These are phyloP conservation scores for Littorina saxatilis DNA, from an alignment of 1,140 invertebrate genomes.

Conservation along the genomic window DNA sequence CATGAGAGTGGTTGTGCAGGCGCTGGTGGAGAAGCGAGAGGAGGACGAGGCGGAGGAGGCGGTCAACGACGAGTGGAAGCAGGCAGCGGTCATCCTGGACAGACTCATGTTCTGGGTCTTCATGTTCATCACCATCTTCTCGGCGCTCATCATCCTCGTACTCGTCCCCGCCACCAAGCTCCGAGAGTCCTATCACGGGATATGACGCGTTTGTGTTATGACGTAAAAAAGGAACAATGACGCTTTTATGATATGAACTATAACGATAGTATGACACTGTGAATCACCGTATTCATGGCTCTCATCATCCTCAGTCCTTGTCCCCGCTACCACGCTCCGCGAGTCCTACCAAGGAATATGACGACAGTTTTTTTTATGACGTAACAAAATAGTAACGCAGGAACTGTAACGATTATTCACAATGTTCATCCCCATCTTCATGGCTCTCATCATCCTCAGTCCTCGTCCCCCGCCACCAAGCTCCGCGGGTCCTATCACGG, in stretches of 20 bases:
- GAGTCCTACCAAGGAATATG: slow-evolving; percentile 34
- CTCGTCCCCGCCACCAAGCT: slow-evolving; percentile 86
- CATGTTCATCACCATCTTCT: slow-evolving; percentile 95
- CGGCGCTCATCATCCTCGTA: slow-evolving; percentile 96
- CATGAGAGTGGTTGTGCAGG: no score
- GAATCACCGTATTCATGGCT: slow-evolving; percentile 94
- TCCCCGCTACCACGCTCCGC: slow-evolving; percentile 80
- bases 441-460: no score
- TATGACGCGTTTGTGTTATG: no score
- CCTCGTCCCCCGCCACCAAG: slow-evolving; percentile 80
- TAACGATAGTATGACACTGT: no score
- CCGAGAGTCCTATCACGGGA: slow-evolving; percentile 36
- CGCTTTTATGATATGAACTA: no score
- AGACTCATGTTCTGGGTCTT: slow-evolving; percentile 97
- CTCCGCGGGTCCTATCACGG: slow-evolving; percentile 39
- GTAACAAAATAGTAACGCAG: no score
- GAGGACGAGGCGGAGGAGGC: slow-evolving; percentile 55
- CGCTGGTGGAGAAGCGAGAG: slow-evolving; percentile 53
- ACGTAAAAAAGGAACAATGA: no score
- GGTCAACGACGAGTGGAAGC: slow-evolving; percentile 92
- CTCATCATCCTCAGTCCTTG: slow-evolving; percentile 97
- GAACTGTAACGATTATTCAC: no score
- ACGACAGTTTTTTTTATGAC: no score
- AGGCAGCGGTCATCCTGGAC: slow-evolving; percentile 99
- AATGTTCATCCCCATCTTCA: no score